Evolutionary conservation across 2,113 vertebrate species (phyloP).

Genomic region (Odontophorus gujanensis): DNA sequence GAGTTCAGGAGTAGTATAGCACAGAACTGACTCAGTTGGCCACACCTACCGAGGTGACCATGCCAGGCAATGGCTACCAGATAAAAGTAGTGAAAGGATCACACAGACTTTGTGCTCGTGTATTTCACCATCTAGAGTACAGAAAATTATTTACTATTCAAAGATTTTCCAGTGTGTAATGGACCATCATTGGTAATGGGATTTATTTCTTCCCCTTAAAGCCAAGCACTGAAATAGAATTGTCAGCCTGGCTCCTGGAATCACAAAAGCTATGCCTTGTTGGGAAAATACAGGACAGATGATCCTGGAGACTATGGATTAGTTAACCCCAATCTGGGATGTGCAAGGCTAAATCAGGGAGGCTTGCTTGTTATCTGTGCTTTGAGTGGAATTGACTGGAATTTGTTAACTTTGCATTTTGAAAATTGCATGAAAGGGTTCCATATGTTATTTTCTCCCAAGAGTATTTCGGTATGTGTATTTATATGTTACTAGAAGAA

Average conservation of each 20-base stretch:
- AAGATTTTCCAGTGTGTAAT: constrained; percentile 17
- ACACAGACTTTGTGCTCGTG: background rate
- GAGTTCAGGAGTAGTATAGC: background rate
- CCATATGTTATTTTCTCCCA: background rate
- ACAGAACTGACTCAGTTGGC: background rate
- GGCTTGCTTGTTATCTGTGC: background rate
- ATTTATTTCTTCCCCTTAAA: background rate
- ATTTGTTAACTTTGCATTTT: background rate
- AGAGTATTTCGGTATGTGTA: background rate
- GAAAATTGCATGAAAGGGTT: background rate
- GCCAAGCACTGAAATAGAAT: background rate
- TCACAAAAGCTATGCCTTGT: background rate
- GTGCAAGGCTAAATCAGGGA: background rate
- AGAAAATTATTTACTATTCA: background rate
- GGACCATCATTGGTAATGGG: background rate
- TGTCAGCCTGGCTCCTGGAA: background rate
- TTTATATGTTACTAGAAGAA: background rate
- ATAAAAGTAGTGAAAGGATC: background rate
- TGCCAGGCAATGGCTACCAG: background rate
- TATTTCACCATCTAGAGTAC: background rate
- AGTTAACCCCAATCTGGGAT: background rate
- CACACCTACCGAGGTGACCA: background rate
- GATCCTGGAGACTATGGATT: background rate
- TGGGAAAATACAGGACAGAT: background rate
- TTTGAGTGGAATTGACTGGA: background rate